These are phyloP conservation scores for Porites lutea DNA, from an alignment of 64 coral and sea anemone species.

Conservation along the genomic window DNA sequence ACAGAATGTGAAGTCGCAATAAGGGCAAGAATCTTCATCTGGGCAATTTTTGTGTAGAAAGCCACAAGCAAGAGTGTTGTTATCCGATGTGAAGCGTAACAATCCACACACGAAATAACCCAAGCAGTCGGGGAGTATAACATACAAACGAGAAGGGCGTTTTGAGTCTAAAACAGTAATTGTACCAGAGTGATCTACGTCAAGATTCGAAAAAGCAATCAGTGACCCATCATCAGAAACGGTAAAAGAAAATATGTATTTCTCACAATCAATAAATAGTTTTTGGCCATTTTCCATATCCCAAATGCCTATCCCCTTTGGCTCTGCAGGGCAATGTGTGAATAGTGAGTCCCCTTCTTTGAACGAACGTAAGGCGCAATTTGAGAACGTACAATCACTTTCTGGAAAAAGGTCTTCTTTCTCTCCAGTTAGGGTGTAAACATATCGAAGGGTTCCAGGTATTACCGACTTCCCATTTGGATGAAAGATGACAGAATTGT, in stretches of 20 bases:
- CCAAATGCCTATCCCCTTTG: not conserved
- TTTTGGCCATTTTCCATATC: not conserved
- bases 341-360: no score
- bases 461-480: not conserved
- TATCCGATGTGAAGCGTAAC: slow-evolving; percentile 3
- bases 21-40: not conserved
- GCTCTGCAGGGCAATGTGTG: not conserved
- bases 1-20: not conserved
- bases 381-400: not conserved
- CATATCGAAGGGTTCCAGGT: not conserved
- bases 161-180: no score
- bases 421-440: not conserved
- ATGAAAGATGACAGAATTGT: slow-evolving; percentile 6
- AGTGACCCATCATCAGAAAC: not conserved
- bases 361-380: not conserved
- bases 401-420: not conserved
- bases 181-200: no score
- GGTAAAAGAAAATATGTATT: not conserved
- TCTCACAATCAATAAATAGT: not conserved
- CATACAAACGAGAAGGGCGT: no score
- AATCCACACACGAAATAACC: no score
- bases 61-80: slow-evolving; percentile 6
- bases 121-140: no score
- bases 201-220: not conserved
- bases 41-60: not conserved